A percentile compares a stretch with the other conserved stretches of the same genome.
phyloP scores from a whole-genome alignment of 2,113 vertebrate species.

The western clawed frog (Xenopus tropicalis) region DNA sequence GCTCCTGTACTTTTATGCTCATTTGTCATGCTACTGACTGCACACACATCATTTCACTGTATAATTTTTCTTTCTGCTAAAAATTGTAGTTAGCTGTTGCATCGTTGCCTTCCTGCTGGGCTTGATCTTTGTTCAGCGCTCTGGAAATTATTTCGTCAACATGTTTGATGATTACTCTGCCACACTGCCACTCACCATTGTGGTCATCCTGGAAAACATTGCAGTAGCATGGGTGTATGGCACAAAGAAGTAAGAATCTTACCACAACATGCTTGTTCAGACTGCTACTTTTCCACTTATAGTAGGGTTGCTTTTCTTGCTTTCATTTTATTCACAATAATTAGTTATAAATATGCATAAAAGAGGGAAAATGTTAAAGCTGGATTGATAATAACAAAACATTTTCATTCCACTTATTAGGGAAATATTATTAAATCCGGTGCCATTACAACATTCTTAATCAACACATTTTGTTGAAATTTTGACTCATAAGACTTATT shows the following conservation, averaged over 20 bases:
- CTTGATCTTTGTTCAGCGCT: slow-evolving; percentile 95
- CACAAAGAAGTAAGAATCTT: slow-evolving; percentile 83
- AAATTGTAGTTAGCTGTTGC: slow-evolving; percentile 86
- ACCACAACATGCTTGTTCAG: neutral
- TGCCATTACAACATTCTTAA: too few relatives aligned
- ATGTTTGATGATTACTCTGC: slow-evolving; percentile 99
- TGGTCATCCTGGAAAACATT: slow-evolving; percentile 95
- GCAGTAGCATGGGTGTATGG: slow-evolving; percentile 97
- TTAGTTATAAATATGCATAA: neutral
- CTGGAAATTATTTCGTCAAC: slow-evolving; percentile 96
- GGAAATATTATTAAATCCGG: too few relatives aligned
- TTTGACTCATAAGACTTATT: too few relatives aligned
- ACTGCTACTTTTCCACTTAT: slow-evolving; percentile 1
- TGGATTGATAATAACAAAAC: neutral
- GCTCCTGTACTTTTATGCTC: slow-evolving; percentile 9
- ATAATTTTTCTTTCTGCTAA: slow-evolving; percentile 34
- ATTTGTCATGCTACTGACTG: neutral
- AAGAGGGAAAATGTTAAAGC: too few relatives aligned
- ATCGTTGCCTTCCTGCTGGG: slow-evolving; percentile 88
- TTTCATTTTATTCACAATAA: neutral
- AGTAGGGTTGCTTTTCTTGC: slow-evolving; percentile 32
- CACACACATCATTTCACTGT: slow-evolving; percentile 17
- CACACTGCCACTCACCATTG: slow-evolving; percentile 89
- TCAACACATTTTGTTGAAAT: too few relatives aligned
- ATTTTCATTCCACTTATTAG: neutral